Evolutionary conservation across 2,113 vertebrate species (phyloP).

Genomic region (Mastomys natalensis): DNA sequence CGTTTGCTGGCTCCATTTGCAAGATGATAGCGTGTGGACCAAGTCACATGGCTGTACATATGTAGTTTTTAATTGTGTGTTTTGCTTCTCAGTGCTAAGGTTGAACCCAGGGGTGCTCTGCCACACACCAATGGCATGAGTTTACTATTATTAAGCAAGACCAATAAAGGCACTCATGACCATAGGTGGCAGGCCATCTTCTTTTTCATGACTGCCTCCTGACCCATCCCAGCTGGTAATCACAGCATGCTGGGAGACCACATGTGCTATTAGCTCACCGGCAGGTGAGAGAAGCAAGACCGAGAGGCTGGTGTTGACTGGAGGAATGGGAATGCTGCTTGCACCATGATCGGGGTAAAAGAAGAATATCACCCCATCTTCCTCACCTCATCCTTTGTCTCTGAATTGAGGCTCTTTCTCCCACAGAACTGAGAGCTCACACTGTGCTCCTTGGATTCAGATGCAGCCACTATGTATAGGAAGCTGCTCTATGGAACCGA

Average conservation of each 20-base stretch:
- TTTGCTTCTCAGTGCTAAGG: not conserved
- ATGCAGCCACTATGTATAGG: rapidly evolving
- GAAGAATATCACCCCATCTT: not conserved
- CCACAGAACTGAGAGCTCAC: rapidly evolving
- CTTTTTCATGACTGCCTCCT: not conserved
- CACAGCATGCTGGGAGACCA: rapidly evolving
- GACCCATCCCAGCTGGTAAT: rapidly evolving
- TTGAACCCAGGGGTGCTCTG: not conserved
- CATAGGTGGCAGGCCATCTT: not conserved
- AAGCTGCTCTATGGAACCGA: rapidly evolving
- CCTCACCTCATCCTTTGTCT: too few relatives aligned
- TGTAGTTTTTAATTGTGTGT: not conserved
- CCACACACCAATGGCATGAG: not conserved
- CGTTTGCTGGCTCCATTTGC: rapidly evolving
- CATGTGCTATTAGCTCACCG: rapidly evolving
- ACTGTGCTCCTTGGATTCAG: rapidly evolving
- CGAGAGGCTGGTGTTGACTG: rapidly evolving
- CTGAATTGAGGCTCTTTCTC: not conserved
- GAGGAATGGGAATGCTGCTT: rapidly evolving
- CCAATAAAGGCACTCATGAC: not conserved
- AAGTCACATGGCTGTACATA: not conserved
- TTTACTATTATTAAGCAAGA: not conserved
- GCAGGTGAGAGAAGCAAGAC: rapidly evolving
- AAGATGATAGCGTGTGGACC: rapidly evolving
- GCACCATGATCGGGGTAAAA: rapidly evolving